Evolutionary conservation across 2,113 vertebrate genomes (phyloP).

Genomic region (Aphyosemion australe): DNA sequence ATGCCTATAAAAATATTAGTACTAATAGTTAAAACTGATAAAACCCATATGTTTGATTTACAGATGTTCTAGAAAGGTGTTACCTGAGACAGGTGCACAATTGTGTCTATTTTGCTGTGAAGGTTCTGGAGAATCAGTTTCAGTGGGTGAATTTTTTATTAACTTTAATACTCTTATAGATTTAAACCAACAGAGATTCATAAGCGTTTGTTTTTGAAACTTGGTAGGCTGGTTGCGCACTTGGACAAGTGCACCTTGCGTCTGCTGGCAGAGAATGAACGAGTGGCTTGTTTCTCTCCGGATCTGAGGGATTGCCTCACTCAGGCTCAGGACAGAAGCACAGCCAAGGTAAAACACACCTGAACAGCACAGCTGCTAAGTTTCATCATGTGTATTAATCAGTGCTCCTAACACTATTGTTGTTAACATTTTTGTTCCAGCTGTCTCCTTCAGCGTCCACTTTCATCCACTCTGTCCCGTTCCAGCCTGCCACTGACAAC

Average conservation of each 20-base stretch:
- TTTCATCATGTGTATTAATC: background rate
- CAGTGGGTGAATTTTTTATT: conserved; percentile 81
- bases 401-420: background rate
- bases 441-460: conserved; percentile 83
- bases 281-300: conserved; percentile 88
- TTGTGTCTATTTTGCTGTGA: conserved; percentile 95
- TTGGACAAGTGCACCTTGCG: conserved; percentile 92
- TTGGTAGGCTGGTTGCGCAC: conserved; percentile 84
- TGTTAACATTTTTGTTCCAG: conserved; percentile 65
- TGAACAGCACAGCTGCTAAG: background rate
- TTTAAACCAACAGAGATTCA: background rate
- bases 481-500: conserved; percentile 97
- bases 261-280: conserved; percentile 93
- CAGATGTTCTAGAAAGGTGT: conserved; percentile 83
- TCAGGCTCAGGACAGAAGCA: conserved; percentile 86
- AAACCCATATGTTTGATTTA: background rate
- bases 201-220: background rate
- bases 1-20: background rate
- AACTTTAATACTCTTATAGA: background rate
- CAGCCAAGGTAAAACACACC: conserved; percentile 83
- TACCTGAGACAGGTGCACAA: conserved; percentile 92
- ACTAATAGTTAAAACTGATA: background rate
- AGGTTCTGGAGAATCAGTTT: conserved; percentile 91
- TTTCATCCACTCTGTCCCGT: conserved; percentile 92
- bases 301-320: conserved; percentile 83